Evolutionary conservation across 2,888 invertebrate species (phyloP).

Genomic region (Drosophila incognita): DNA sequence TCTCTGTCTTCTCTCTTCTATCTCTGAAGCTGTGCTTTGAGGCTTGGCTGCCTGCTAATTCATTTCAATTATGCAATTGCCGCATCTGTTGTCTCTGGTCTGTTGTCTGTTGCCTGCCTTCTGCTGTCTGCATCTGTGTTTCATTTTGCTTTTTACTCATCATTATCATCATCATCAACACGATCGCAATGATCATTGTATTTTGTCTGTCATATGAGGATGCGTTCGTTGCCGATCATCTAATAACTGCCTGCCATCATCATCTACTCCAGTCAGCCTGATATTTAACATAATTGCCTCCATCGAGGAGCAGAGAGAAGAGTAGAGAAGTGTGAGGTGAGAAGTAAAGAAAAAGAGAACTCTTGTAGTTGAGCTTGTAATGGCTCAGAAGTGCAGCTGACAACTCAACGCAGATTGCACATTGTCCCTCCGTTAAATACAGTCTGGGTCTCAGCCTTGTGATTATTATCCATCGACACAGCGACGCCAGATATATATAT

Average conservation of each 20-base stretch:
- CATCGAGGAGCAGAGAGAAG: conserved; percentile 12
- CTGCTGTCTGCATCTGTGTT: conserved; percentile 39
- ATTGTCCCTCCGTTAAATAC: conserved; percentile 62
- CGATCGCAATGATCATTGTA: conserved; percentile 22
- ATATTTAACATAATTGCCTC: conserved; percentile 73
- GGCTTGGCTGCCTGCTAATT: conserved; percentile 59
- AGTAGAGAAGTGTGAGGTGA: background rate
- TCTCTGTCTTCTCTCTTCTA: background rate
- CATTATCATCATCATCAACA: conserved; percentile 27
- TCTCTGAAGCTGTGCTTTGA: conserved; percentile 8
- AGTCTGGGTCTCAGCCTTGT: conserved; percentile 35
- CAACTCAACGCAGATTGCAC: conserved; percentile 9
- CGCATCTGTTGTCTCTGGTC: conserved; percentile 60
- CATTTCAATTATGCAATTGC: conserved; percentile 78
- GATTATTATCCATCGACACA: conserved; percentile 47
- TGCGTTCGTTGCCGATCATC: conserved; percentile 56
- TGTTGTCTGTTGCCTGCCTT: conserved; percentile 18
- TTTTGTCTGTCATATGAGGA: conserved; percentile 49
- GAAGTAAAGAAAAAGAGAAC: conserved; percentile 5
- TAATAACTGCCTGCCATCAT: conserved; percentile 69
- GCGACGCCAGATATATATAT: conserved; percentile 46
- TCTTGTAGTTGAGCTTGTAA: conserved; percentile 27
- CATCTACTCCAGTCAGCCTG: conserved; percentile 45
- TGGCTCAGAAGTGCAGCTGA: conserved; percentile 27
- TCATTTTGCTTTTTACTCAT: conserved; percentile 17